Base-by-base conservation (phyloP, 1,140 invertebrate species). In the Meloidogyne hapla region DNA sequence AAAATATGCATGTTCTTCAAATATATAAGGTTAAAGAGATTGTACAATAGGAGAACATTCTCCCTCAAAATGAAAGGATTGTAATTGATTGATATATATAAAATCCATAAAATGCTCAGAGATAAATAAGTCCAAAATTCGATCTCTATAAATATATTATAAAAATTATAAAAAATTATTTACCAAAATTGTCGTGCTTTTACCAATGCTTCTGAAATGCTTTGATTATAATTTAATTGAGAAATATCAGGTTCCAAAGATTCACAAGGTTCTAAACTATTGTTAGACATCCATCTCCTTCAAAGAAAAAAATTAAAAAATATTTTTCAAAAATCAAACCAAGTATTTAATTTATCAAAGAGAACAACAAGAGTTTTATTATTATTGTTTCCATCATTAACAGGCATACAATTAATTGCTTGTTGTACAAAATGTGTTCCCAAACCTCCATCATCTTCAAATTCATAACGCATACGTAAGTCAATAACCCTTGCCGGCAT, bases 401-500 rank as follows among this genome's bases (percentile, higher is more conserved):
- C n/a, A 56, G 21, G 25, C 73, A 8, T 45, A 12, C 40, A 62
- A 18, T 26, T 62, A 18, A 77, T 42, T 61, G 76, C 76, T 33
- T 77, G 48, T n/a, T 77, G 75, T 23, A 77, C 45, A 42, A 68
- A 68, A 15, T 73, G 56, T 15, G 28, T 45, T n/a, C 69, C 69
- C 18, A 70, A 25, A 4, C 69, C 38, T 38, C 12, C 23, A 40
- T 63, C 21, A 2, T 65, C 12, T 4, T 73, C 71, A 56, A 63
- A 61, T 12, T 73, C 71, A 40, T 45, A n/a, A 13, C 69, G 73
- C 76, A 77, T 77, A 13, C 76, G 38, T 5, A 77, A 42, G 21
- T 80, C 79, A 21, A 80, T 68, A 3, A 80, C 79, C 18, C 79
- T 80, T 12, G 72, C 79, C 8, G 79, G 79, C 42, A 80, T 62